Percentiles rank a stretch among this genome's conserved stretches.
These are phyloP conservation scores for Dryadula phaetusa DNA, from an alignment of 2,888 invertebrate genomes.

Conservation along the genomic window DNA sequence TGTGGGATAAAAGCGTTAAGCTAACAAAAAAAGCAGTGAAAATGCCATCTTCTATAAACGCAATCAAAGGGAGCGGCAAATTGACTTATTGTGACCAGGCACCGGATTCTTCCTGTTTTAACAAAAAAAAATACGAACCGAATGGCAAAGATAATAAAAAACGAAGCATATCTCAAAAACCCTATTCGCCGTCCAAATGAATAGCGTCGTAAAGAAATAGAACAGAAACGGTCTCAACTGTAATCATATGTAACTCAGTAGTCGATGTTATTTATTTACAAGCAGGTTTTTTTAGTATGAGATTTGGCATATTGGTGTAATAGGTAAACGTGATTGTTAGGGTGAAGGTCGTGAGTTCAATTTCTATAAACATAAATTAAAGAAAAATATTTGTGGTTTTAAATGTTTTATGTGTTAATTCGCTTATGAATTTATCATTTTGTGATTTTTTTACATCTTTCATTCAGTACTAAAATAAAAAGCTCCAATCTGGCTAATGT, in stretches of 20 bases:
- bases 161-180: conserved; percentile 4
- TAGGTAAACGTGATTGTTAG: not conserved
- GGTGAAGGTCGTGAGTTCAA: not conserved
- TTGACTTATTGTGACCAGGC: too few species aligned
- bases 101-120: too few species aligned
- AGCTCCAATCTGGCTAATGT: too few species aligned
- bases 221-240: conserved; percentile 14
- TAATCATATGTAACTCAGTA: conserved; percentile 14
- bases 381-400: too few species aligned
- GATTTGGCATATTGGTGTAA: not conserved
- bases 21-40: too few species aligned
- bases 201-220: conserved; percentile 11
- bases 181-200: conserved; percentile 6
- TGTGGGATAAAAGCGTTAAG: too few species aligned
- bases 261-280: conserved; percentile 9
- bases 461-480: too few species aligned
- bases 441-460: too few species aligned
- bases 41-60: too few species aligned
- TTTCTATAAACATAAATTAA: not conserved
- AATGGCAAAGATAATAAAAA: not conserved
- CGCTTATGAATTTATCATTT: too few species aligned
- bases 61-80: too few species aligned
- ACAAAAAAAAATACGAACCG: not conserved
- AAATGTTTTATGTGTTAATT: too few species aligned
- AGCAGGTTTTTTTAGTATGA: not conserved